Percentiles rank a stretch among this genome's conserved stretches.
Evolutionary conservation across 2,797 vertebrate genomes (phyloP).

Genomic region (Bradypus variegatus): DNA sequence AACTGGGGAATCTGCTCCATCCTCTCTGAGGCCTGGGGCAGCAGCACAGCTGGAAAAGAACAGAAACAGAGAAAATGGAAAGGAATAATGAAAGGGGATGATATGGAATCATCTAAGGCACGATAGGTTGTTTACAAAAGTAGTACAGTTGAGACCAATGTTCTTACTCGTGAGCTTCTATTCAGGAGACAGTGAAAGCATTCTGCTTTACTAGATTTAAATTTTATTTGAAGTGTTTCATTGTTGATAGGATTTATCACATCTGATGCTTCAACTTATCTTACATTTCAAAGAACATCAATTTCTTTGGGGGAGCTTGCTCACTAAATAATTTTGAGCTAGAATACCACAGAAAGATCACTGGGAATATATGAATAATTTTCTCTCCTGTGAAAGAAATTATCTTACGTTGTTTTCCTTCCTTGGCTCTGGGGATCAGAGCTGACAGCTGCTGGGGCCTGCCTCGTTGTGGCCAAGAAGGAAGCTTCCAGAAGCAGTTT

Average conservation of each 20-base stretch:
- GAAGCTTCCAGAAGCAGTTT: conserved; percentile 12
- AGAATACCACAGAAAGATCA: background rate
- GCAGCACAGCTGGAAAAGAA: background rate
- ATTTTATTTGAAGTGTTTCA: background rate
- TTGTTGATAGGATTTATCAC: background rate
- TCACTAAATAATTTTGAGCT: background rate
- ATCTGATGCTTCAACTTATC: background rate
- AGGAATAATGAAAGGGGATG: background rate
- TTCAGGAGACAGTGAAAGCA: background rate
- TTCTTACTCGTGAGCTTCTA: background rate
- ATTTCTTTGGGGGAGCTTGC: background rate
- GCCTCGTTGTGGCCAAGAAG: background rate
- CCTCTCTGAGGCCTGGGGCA: no score
- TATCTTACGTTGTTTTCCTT: background rate
- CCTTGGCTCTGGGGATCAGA: background rate
- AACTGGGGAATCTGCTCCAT: no score
- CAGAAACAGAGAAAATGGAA: conserved; percentile 1
- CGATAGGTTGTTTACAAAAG: background rate
- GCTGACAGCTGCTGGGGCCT: background rate
- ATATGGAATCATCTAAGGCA: background rate
- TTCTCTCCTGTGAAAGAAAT: background rate
- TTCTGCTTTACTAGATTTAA: background rate
- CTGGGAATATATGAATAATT: background rate
- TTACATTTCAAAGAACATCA: background rate
- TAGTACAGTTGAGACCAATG: background rate